Base-by-base conservation (phyloP, 2,113 vertebrate species). In the Pterocles gutturalis region DNA sequence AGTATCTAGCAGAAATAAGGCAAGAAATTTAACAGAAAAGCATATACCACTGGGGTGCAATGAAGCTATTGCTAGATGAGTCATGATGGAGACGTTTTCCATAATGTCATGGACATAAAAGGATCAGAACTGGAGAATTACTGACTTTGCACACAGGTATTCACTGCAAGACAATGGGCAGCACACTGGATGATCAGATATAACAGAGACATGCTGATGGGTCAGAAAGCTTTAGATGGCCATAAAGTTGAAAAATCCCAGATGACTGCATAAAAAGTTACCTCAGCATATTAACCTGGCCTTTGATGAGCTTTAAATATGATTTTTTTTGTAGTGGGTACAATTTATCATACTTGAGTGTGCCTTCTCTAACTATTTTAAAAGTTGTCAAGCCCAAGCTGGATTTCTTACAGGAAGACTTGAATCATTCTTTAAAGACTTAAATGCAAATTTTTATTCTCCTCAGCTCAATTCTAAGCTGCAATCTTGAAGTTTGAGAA, bases 401-500 rank as follows among this genome's bases (percentile, higher is more conserved):
- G 9, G 25, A 49, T 49, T 79, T 83, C 46, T 48, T 66, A 48
- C 8, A 76, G 45, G 10, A 83, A 43, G 16, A 89, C 7, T 69
- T 79, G 46, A 29, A 83, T 33, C 34, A 49, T 8, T 53, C 13
- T 64, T 86, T 88, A 61, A 92, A 77, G 41, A 22, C 19, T 80
- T 54, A 81, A 86, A 69, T 19, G 11, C 36, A 62, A 71, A 21
- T 69, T 90, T 90, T 41, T 89, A 3, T 88, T 83, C n/a, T 71
- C 16, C 16, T 49, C 36, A 51, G 22, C n/a, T 90, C 72, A 82
- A 3, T 76, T 76, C 24, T 76, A 83, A 76, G 38, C 17, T 84
- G 7, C 33, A 49, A 21, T 41, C 73, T 80, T 93, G 46, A 95
- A 90, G 46, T 57, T 28, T 70, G 33, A 91, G 79, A 88, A 88